These are phyloP conservation scores for Laothoe populi DNA, from an alignment of 2,888 invertebrate species.

Conservation along the genomic window DNA sequence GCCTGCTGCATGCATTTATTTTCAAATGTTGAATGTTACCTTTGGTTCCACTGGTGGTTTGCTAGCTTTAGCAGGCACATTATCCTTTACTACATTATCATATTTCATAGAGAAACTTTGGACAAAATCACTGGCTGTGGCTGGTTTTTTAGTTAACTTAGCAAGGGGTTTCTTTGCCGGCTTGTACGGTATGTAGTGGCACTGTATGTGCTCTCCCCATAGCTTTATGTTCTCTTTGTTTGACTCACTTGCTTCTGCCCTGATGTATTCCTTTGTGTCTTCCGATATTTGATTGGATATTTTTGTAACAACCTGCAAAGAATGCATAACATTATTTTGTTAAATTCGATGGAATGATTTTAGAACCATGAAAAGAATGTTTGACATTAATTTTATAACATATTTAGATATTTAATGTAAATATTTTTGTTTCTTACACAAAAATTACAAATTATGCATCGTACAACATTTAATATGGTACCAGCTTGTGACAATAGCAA, in stretches of 20 bases:
- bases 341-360: no score
- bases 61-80: constrained; percentile 36
- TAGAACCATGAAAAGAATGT: no score
- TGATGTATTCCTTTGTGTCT: constrained; percentile 74
- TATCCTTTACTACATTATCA: constrained; percentile 42
- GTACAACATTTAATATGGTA: no score
- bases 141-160: constrained; percentile 67
- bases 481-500: no score
- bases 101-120: constrained; percentile 82
- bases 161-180: constrained; percentile 66
- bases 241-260: constrained; percentile 56
- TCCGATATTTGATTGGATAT: constrained; percentile 77
- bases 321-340: no score
- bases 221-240: constrained; percentile 66
- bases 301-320: constrained; percentile 70
- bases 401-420: no score
- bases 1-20: no score
- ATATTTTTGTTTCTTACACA: no score
- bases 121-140: constrained; percentile 66
- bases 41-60: constrained; percentile 52
- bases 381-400: no score
- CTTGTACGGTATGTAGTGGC: constrained; percentile 70
- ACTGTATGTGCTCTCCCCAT: constrained; percentile 78
- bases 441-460: no score
- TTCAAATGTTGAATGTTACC: constrained; percentile 48